phyloP scores from a whole-genome alignment of 1,140 invertebrate species.

The Lepidurus packardi region DNA sequence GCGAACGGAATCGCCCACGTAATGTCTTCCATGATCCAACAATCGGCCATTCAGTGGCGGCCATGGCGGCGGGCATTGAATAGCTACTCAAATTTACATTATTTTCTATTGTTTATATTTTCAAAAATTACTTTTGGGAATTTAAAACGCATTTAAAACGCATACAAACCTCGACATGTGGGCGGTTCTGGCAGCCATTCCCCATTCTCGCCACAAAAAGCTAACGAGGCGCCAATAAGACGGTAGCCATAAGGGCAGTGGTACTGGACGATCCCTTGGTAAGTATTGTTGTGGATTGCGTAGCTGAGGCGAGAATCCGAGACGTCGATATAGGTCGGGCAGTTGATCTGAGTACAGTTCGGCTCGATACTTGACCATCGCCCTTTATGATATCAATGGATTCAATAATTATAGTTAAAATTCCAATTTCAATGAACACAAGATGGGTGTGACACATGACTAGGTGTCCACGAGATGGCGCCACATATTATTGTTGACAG shows the following conservation, averaged over 20 bases:
- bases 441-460: too few relatives aligned
- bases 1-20: conserved; percentile 67
- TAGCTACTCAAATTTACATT: conserved; percentile 54
- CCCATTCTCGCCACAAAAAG: conserved; percentile 68
- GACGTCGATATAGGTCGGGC: conserved; percentile 54
- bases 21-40: conserved; percentile 29
- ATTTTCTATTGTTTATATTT: neutral
- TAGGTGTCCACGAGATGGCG: too few relatives aligned
- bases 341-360: conserved; percentile 63
- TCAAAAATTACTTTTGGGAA: neutral
- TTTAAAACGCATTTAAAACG: neutral
- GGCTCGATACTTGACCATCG: conserved; percentile 69
- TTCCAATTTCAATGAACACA: neutral
- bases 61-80: conserved; percentile 66
- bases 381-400: conserved; percentile 47
- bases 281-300: conserved; percentile 58
- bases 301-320: conserved; percentile 53
- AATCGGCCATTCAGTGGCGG: conserved; percentile 63
- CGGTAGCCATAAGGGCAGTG: conserved; percentile 74
- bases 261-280: conserved; percentile 62
- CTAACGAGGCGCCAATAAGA: conserved; percentile 61
- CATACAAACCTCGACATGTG: conserved; percentile 59
- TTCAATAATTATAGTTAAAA: neutral
- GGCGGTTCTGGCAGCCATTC: conserved; percentile 66
- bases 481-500: too few relatives aligned